Conservation (phyloP, 1,140 invertebrate genomes). For the Brachionus angularis region DNA sequence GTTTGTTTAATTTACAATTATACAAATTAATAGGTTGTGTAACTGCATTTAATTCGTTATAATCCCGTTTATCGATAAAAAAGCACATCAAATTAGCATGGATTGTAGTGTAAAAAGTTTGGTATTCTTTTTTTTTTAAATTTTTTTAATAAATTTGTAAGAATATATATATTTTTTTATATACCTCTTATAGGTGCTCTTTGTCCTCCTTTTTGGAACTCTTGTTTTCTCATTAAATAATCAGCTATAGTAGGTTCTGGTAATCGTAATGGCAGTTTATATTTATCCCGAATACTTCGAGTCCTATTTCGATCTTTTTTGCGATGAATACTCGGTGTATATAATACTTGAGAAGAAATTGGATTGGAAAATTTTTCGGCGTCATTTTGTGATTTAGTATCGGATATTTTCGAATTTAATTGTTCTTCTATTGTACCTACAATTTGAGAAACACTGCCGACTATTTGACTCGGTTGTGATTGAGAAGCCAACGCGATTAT, state of each 20-base stretch:
- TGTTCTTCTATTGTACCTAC: neutral
- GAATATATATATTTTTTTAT: too few species aligned
- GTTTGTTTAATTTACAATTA: slow-evolving; percentile 5
- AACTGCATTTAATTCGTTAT: slow-evolving; percentile 33
- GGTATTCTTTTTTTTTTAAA: slow-evolving; percentile 24
- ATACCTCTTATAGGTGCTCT: slow-evolving; percentile 38
- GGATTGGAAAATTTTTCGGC: neutral
- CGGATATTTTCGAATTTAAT: neutral
- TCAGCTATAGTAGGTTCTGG: neutral
- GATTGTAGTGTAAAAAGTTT: slow-evolving; percentile 15
- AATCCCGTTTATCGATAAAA: slow-evolving; percentile 31
- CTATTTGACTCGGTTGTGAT: neutral
- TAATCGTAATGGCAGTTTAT: neutral
- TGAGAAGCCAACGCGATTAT: slow-evolving; percentile 7
- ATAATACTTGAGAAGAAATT: neutral
- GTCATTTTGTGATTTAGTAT: slow-evolving; percentile 16
- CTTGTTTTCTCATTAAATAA: slow-evolving; percentile 26
- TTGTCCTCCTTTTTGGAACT: slow-evolving; percentile 39
- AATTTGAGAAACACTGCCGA: slow-evolving; percentile 1
- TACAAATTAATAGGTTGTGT: slow-evolving; percentile 29
- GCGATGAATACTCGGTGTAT: neutral
- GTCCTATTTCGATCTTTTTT: slow-evolving; percentile 38
- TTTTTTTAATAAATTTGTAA: neutral
- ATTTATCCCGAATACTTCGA: slow-evolving; percentile 39
- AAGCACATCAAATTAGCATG: slow-evolving; percentile 39